Conservation (phyloP, 2,113 vertebrate genomes). For the Clarias gariepinus region DNA sequence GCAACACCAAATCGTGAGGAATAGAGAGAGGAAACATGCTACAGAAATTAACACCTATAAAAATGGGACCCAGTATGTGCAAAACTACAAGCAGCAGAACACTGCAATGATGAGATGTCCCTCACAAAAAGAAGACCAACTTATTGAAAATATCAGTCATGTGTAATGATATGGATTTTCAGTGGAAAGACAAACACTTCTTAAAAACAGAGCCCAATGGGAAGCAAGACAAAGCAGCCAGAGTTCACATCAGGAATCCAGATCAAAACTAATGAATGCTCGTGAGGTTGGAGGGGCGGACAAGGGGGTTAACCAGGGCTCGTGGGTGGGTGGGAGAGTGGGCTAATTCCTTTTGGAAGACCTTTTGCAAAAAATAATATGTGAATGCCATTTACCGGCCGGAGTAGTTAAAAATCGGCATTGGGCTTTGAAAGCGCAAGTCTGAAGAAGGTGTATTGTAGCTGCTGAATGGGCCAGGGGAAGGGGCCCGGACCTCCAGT, state of each 20-base stretch:
- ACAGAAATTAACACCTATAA: background rate
- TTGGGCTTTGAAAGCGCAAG: conserved; percentile 53
- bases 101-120: background rate
- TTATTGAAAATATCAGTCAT: conserved; percentile 1
- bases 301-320: conserved; percentile 50
- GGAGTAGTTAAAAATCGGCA: conserved; percentile 58
- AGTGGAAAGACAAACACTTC: conserved; percentile 32
- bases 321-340: conserved; percentile 61
- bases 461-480: conserved; percentile 54
- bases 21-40: background rate
- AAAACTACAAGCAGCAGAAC: background rate
- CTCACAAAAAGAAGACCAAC: background rate
- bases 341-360: conserved; percentile 56
- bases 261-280: conserved; percentile 59
- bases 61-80: background rate
- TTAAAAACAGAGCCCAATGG: conserved; percentile 25
- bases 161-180: conserved; percentile 6
- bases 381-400: conserved; percentile 64
- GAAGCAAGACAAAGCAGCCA: conserved; percentile 27
- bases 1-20: background rate
- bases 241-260: conserved; percentile 56
- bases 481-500: conserved; percentile 60
- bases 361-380: conserved; percentile 61
- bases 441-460: conserved; percentile 59
- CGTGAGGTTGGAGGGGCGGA: conserved; percentile 47